Evolutionary conservation across 2,888 invertebrate species (phyloP), one percentile per base, ranked within the genome.

Genomic region (Endotricha flammealis): DNA sequence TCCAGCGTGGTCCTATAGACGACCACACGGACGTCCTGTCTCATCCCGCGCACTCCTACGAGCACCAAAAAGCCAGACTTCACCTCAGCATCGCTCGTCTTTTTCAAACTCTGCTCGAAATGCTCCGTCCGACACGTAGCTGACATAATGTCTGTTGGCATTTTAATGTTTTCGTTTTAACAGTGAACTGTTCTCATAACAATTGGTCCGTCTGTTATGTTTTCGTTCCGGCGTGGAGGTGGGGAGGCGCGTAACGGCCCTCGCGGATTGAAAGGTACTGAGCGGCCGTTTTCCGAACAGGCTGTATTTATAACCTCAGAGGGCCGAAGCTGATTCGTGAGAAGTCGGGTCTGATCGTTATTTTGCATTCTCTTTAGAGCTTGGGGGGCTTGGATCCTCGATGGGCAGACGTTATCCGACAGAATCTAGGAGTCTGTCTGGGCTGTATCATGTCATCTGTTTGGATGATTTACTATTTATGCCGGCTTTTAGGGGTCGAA

Each of bases 11-110:
- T 91, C 42, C 88, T 80, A 63, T 91, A 91, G 12, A 91, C 90
- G 51, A 90, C 89, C 44, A 90, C 90, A 53, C 90, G 83, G 3
- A 91, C 90, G 44, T 88, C 85, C 64, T 90, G 90, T 10, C 89
- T 78, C 54, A 88, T 82, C 49, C 89, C 89, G 41, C 86, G 87
- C 32, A 89, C 88, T 1, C 89, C 87, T 22, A 89, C 51, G 27
- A 91, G 73, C 48, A 87, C 89, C 73, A 91, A 81, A 57, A 89
- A 88, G n/a, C 91, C 91, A 42, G 88, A 88, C 72, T 90, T 91
- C 42, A 88, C 80, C 68, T 90, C 91, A 8, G 88, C 89, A 59
- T 88, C 88, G 63, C 59, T 57, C 6, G 64, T 53, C 57, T 29
- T 29, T 16, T 68, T 57, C 35, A 65, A 63, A 41, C 57, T 54